Percentiles rank a stretch among this genome's conserved stretches.
These are phyloP conservation scores for Falco concolor DNA, from an alignment of 2,797 vertebrate genomes.

Conservation along the genomic window DNA sequence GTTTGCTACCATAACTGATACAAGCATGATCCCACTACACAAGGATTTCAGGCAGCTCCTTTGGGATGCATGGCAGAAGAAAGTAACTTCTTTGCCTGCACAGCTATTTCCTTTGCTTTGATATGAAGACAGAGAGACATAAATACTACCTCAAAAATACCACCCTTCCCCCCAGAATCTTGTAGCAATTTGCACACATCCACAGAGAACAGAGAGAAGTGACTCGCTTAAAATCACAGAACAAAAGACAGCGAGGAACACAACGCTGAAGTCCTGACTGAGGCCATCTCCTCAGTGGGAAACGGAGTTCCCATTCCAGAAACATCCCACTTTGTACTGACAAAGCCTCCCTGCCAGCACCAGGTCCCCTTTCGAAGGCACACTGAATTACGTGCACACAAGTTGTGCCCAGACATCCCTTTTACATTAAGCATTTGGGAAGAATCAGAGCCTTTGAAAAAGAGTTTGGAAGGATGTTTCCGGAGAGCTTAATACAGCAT, in stretches of 20 bases:
- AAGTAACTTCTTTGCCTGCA: neutral
- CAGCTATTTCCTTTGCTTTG: neutral
- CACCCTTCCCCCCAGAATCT: neutral
- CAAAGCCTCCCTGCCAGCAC: neutral
- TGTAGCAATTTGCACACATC: accelerated
- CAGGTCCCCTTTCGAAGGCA: neutral
- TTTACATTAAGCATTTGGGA: neutral
- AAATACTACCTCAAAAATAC: neutral
- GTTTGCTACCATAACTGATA: neutral
- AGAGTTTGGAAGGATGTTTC: neutral
- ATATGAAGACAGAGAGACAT: neutral
- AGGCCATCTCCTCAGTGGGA: neutral
- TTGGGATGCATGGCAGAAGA: accelerated
- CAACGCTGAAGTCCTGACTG: accelerated
- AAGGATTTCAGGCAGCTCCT: neutral
- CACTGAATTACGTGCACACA: accelerated
- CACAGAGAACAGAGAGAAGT: neutral
- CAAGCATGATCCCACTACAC: too few relatives aligned
- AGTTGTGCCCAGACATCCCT: neutral
- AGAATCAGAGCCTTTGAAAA: neutral
- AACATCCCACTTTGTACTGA: neutral
- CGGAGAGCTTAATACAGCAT: neutral
- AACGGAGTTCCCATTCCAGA: accelerated
- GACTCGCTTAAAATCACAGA: neutral
- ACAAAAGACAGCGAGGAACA: neutral